Percentiles rank a stretch among this genome's conserved stretches.
Conservation (phyloP, 2,888 invertebrate species). For the Catonia carolina region DNA sequence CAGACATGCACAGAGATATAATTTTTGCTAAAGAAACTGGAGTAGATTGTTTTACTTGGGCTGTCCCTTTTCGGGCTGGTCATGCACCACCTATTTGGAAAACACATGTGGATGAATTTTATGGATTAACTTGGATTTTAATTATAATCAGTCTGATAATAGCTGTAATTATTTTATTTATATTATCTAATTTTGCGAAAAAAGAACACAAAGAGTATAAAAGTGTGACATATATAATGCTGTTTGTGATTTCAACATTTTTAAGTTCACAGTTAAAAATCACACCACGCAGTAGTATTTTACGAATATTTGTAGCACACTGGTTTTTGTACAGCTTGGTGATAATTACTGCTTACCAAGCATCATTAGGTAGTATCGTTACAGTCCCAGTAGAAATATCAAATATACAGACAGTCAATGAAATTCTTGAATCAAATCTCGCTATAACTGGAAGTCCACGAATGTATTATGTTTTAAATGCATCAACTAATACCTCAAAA, state of each 20-base stretch:
- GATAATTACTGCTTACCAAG: constrained; percentile 30
- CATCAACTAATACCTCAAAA: constrained; percentile 27
- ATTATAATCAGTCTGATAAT: constrained; percentile 28
- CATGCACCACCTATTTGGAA: constrained; percentile 34
- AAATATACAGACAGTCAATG: constrained; percentile 30
- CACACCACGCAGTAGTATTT: constrained; percentile 25
- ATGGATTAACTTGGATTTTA: constrained; percentile 33
- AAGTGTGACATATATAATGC: constrained; percentile 13
- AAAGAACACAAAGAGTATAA: constrained; percentile 16
- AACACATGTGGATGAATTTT: constrained; percentile 34
- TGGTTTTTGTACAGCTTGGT: constrained; percentile 35
- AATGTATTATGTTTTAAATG: constrained; percentile 30
- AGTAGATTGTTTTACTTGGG: constrained; percentile 38
- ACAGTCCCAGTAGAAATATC: constrained; percentile 33
- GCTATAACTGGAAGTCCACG: constrained; percentile 31
- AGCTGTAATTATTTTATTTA: constrained; percentile 20
- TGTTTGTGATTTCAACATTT: constrained; percentile 21
- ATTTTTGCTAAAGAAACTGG: constrained; percentile 33
- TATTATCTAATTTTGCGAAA: background rate
- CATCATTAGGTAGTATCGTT: constrained; percentile 34
- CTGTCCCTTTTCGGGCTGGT: constrained; percentile 35
- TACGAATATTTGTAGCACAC: constrained; percentile 32
- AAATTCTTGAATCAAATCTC: constrained; percentile 32
- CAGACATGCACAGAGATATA: constrained; percentile 31
- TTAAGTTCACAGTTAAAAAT: constrained; percentile 31